A percentile compares a stretch with the other conserved stretches of the same genome.
phyloP scores from a whole-genome alignment of 2,797 vertebrate species.

The Arvicola amphibius region DNA sequence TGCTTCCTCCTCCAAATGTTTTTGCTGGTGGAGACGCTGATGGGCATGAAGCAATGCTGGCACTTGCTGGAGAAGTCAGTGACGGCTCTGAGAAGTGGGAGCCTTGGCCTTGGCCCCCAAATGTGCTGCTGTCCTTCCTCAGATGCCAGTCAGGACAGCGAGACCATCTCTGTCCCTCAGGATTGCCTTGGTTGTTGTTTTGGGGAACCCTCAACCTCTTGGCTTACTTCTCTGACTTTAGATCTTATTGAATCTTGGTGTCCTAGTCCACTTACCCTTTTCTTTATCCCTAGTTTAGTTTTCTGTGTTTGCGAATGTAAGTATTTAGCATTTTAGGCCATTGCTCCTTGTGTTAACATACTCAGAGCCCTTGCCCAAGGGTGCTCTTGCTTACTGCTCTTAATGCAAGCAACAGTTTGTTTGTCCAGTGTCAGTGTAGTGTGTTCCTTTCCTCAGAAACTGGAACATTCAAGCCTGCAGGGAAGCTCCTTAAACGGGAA shows the following conservation, averaged over 20 bases:
- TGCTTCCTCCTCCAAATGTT: slow-evolving; percentile 87
- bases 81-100: slow-evolving; percentile 92
- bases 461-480: too few species aligned
- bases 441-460: too few species aligned
- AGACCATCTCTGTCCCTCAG: not conserved
- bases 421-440: not conserved
- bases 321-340: rapidly evolving
- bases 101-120: not conserved
- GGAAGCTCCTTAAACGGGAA: too few species aligned
- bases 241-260: not conserved
- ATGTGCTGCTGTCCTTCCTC: not conserved
- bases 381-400: not conserved
- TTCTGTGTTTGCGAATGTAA: not conserved
- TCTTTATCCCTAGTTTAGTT: not conserved
- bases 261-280: not conserved
- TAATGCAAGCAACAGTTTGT: too few species aligned
- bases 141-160: not conserved
- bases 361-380: too few species aligned
- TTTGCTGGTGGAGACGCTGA: slow-evolving; percentile 97
- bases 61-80: slow-evolving; percentile 94
- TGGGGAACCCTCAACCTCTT: not conserved
- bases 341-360: rapidly evolving
- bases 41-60: slow-evolving; percentile 98
- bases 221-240: not conserved
- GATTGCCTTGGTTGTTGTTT: not conserved